These are phyloP conservation scores for Hystrix cristata DNA, from an alignment of 2,113 vertebrate genomes.

Conservation along the genomic window DNA sequence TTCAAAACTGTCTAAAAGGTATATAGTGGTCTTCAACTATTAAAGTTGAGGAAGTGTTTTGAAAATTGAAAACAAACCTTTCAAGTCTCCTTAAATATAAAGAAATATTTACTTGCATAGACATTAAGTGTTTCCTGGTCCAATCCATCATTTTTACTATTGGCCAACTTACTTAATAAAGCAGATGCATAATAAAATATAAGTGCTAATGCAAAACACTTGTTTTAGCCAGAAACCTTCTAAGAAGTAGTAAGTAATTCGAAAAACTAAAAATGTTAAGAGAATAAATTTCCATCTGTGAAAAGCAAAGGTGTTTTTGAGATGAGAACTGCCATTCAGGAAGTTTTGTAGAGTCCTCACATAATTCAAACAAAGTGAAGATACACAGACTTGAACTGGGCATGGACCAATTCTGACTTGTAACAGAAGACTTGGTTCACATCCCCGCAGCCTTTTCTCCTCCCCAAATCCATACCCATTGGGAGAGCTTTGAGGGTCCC, in stretches of 20 bases:
- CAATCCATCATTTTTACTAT: conserved; percentile 23
- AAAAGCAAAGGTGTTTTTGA: conserved; percentile 65
- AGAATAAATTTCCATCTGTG: conserved; percentile 40
- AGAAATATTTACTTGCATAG: conserved; percentile 17
- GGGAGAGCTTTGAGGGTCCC: not conserved
- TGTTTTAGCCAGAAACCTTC: conserved; percentile 13
- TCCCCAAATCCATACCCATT: not conserved
- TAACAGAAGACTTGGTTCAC: not conserved
- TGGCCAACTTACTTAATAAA: conserved; percentile 56
- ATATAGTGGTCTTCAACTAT: not conserved
- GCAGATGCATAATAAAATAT: conserved; percentile 47
- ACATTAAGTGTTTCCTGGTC: conserved; percentile 54
- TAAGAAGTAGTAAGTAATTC: conserved; percentile 56
- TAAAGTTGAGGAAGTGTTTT: not conserved
- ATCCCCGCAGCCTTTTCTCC: not conserved
- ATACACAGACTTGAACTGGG: not conserved
- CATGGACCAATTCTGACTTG: not conserved
- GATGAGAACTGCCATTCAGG: not conserved
- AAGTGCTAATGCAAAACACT: conserved; percentile 62
- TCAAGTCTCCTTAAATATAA: not conserved
- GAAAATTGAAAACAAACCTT: conserved; percentile 52
- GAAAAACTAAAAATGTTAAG: conserved; percentile 8
- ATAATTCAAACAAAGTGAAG: not conserved
- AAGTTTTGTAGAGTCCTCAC: not conserved
- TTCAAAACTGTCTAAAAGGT: not conserved